These are phyloP conservation scores for Cephalopachus bancanus DNA, from an alignment of 2,797 vertebrate genomes.

Conservation along the genomic window DNA sequence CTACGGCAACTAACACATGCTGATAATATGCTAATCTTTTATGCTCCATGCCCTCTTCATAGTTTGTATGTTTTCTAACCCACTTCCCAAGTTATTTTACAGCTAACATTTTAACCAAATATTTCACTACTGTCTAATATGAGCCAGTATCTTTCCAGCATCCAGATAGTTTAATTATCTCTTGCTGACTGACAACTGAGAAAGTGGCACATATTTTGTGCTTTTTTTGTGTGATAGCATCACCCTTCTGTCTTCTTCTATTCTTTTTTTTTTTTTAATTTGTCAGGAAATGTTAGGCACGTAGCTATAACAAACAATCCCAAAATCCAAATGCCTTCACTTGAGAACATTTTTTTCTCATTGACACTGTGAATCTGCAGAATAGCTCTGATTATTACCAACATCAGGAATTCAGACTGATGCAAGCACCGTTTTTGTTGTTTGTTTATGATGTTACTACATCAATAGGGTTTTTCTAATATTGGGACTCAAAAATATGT, in stretches of 20 bases:
- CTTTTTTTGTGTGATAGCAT: neutral
- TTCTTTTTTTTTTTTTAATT: neutral
- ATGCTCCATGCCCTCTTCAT: neutral
- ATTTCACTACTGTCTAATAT: neutral
- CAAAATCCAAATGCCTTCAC: neutral
- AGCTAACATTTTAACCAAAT: neutral
- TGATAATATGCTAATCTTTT: neutral
- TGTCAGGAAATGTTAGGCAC: neutral
- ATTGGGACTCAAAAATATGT: neutral
- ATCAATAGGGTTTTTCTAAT: neutral
- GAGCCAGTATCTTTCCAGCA: neutral
- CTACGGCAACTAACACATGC: neutral
- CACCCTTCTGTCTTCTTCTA: neutral
- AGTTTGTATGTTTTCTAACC: neutral
- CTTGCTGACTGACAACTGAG: neutral
- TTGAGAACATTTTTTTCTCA: neutral
- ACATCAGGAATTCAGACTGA: neutral
- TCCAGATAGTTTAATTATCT: neutral
- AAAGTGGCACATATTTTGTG: neutral
- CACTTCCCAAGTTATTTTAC: neutral
- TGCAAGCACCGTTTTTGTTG: neutral
- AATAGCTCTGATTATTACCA: neutral
- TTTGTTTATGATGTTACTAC: neutral
- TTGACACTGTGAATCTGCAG: neutral
- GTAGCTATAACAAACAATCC: neutral